Conservation (phyloP, 1,140 invertebrate species). For the Drosophila obscura region DNA sequence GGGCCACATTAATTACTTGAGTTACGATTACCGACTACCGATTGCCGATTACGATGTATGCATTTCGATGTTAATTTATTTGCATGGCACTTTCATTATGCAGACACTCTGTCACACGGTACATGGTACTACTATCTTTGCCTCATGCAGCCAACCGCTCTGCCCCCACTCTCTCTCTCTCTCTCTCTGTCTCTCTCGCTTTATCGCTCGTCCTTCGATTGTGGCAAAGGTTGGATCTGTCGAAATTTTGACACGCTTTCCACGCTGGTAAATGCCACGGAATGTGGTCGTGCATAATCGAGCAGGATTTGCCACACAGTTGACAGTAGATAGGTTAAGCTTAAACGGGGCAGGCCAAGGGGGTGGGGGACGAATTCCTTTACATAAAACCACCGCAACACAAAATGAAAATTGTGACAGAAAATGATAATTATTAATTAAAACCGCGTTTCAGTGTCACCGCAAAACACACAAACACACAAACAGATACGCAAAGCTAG, state of each 20-base stretch:
- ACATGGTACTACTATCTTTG: too few species aligned
- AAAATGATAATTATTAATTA: conserved; percentile 74
- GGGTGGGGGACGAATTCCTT: neutral
- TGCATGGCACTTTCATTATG: conserved; percentile 26
- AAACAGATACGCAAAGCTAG: conserved; percentile 10
- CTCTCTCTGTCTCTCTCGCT: neutral
- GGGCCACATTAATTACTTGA: conserved; percentile 27
- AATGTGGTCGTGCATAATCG: conserved; percentile 35
- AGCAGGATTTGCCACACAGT: neutral
- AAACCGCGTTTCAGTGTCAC: conserved; percentile 64
- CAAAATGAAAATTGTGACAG: conserved; percentile 36
- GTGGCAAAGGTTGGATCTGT: conserved; percentile 39
- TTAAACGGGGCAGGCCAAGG: too few species aligned
- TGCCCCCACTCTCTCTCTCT: neutral
- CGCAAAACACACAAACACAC: conserved; percentile 38
- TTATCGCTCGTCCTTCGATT: conserved; percentile 13
- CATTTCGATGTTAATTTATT: conserved; percentile 42
- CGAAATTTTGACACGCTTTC: conserved; percentile 30
- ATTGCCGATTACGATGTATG: conserved; percentile 3
- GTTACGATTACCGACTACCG: conserved; percentile 10
- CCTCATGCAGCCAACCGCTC: too few species aligned
- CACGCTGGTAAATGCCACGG: neutral
- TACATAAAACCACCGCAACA: conserved; percentile 42
- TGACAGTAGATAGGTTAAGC: too few species aligned
- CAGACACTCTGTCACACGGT: neutral